These are phyloP conservation scores for Suncus etruscus DNA, from an alignment of 2,113 vertebrate species.

Conservation along the genomic window DNA sequence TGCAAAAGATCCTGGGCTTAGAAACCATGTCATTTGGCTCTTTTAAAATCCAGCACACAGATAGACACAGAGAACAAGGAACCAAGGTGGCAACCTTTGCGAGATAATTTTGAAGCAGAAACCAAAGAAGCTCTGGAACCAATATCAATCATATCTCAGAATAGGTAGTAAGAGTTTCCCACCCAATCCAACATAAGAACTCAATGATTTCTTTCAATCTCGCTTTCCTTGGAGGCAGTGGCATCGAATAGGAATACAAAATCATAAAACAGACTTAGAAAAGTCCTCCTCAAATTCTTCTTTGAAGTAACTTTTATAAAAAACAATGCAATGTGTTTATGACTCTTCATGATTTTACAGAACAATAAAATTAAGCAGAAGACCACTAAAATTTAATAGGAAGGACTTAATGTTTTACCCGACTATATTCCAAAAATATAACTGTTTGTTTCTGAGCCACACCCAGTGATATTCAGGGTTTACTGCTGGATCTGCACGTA, in stretches of 20 bases:
- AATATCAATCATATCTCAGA: slow-evolving; percentile 25
- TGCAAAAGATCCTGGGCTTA: slow-evolving; percentile 61
- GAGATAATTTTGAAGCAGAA: slow-evolving; percentile 20
- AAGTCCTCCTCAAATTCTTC: not conserved
- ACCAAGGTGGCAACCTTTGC: slow-evolving; percentile 13
- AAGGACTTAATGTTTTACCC: not conserved
- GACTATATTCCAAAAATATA: too few species aligned
- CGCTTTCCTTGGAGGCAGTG: not conserved
- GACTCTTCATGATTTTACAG: not conserved
- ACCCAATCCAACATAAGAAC: not conserved
- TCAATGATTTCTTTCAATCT: not conserved
- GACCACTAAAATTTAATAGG: not conserved
- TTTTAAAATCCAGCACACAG: slow-evolving; percentile 54
- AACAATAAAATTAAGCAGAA: not conserved
- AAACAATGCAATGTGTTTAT: not conserved
- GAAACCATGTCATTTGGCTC: slow-evolving; percentile 61
- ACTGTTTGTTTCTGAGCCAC: too few species aligned
- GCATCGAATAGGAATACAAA: not conserved
- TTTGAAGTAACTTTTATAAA: slow-evolving; percentile 6
- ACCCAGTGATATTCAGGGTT: too few species aligned
- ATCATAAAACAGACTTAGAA: not conserved
- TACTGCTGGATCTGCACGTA: too few species aligned
- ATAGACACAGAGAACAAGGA: slow-evolving; percentile 40
- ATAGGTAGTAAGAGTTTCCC: slow-evolving; percentile 10
- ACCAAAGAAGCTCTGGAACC: slow-evolving; percentile 48